A percentile compares a stretch with the other conserved stretches of the same genome.
phyloP scores from a whole-genome alignment of 2,113 vertebrate genomes.

The Macquaria ambigua region DNA sequence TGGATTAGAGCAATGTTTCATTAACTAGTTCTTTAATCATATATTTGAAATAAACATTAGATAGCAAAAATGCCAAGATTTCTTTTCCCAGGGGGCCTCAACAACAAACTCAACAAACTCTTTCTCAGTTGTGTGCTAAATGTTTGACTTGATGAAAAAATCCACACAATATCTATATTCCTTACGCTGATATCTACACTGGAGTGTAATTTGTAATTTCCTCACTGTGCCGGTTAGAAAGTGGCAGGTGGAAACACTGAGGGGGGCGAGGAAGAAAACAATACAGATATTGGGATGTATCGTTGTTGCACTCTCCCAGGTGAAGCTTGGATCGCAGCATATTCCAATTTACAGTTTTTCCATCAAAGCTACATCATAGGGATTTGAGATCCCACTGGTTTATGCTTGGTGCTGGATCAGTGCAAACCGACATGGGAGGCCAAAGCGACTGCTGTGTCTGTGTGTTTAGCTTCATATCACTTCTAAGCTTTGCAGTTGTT shows the following conservation, averaged over 20 bases:
- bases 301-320: conserved; percentile 31
- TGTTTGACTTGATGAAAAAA: conserved; percentile 27
- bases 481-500: conserved; percentile 11
- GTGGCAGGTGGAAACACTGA: conserved; percentile 21
- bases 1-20: background rate
- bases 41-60: conserved; percentile 6
- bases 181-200: background rate
- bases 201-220: conserved; percentile 45
- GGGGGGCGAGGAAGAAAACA: conserved; percentile 2
- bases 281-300: conserved; percentile 26
- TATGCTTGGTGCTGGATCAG: conserved; percentile 28
- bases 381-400: conserved; percentile 24
- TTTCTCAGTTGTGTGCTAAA: conserved; percentile 27
- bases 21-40: background rate
- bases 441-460: conserved; percentile 4
- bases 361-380: conserved; percentile 32
- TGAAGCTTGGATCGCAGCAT: conserved; percentile 29
- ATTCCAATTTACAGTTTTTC: conserved; percentile 52
- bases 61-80: conserved; percentile 7
- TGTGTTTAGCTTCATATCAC: conserved; percentile 16
- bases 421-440: conserved; percentile 18
- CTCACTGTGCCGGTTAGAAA: conserved; percentile 14
- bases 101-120: conserved; percentile 3
- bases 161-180: conserved; percentile 48
- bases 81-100: conserved; percentile 10